These are phyloP conservation scores for Cheilosia pagana DNA, from an alignment of 2,888 invertebrate species.

Conservation along the genomic window DNA sequence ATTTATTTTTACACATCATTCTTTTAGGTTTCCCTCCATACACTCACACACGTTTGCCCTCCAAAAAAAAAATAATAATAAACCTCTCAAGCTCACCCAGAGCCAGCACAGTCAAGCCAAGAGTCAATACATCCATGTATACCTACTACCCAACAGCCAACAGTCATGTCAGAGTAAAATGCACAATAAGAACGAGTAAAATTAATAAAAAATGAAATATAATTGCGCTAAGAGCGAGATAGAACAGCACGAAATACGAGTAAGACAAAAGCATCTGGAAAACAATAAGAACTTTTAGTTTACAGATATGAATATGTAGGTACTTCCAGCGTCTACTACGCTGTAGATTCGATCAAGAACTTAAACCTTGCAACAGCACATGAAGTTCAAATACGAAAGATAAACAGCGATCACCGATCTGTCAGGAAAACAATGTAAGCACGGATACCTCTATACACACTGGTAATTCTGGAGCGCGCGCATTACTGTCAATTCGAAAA, in stretches of 20 bases:
- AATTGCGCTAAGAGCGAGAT: constrained; percentile 34
- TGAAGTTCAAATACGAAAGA: constrained; percentile 9
- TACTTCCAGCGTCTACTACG: neutral
- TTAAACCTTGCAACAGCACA: constrained; percentile 11
- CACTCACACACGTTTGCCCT: constrained; percentile 48
- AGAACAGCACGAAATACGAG: constrained; percentile 36
- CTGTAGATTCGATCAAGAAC: constrained; percentile 19
- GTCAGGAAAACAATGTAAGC: constrained; percentile 4
- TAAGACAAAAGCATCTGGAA: constrained; percentile 43
- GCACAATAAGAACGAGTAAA: constrained; percentile 46
- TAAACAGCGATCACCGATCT: constrained; percentile 24
- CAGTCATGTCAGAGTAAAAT: constrained; percentile 26
- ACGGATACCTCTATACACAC: neutral
- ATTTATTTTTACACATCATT: constrained; percentile 71
- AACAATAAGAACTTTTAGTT: constrained; percentile 55
- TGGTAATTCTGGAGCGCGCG: constrained; percentile 1
- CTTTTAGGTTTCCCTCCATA: constrained; percentile 55
- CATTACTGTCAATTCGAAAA: constrained; percentile 17
- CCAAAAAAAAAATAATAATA: constrained; percentile 35
- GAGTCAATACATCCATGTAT: neutral
- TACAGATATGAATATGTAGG: constrained; percentile 6
- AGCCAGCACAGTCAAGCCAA: constrained; percentile 12
- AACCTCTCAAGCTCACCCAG: constrained; percentile 52
- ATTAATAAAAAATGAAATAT: constrained; percentile 47
- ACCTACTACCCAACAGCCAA: neutral